Evolutionary conservation across 1,140 invertebrate species (phyloP).

Genomic region (Diachasmimorpha longicaudata): DNA sequence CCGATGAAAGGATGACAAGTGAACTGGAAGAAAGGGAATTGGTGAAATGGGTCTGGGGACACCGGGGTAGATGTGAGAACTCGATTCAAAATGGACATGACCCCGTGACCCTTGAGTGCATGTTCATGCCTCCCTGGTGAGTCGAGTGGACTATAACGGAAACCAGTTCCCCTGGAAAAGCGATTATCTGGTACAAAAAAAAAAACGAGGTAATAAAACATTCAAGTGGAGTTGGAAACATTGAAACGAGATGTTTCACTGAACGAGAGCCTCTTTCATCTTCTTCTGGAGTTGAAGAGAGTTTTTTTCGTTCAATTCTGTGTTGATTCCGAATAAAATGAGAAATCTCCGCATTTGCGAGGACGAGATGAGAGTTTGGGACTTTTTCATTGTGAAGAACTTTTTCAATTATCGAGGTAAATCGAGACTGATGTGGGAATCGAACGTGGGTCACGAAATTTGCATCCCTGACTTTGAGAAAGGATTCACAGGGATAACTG

Average conservation of each 20-base stretch:
- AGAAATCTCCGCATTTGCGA: no score
- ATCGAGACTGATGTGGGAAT: no score
- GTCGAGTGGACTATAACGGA: not conserved
- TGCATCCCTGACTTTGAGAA: no score
- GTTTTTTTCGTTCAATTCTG: not conserved
- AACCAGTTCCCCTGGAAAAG: constrained; percentile 4
- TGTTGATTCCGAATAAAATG: no score
- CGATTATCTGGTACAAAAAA: not conserved
- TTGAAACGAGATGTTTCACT: not conserved
- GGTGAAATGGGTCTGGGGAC: not conserved
- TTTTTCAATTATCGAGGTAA: no score
- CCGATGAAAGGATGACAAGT: not conserved
- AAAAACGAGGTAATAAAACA: not conserved
- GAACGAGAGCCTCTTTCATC: not conserved
- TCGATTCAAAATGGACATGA: not conserved
- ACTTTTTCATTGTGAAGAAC: no score
- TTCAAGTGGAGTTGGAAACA: not conserved
- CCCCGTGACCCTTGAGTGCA: not conserved
- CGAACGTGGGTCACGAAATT: no score
- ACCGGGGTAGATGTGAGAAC: not conserved
- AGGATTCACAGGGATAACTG: no score
- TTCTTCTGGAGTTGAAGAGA: not conserved
- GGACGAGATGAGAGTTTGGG: no score
- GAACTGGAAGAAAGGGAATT: not conserved
- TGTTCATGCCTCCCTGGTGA: not conserved